Evolutionary conservation across 2,888 invertebrate genomes (phyloP).

Genomic region (Dynastes tityus): DNA sequence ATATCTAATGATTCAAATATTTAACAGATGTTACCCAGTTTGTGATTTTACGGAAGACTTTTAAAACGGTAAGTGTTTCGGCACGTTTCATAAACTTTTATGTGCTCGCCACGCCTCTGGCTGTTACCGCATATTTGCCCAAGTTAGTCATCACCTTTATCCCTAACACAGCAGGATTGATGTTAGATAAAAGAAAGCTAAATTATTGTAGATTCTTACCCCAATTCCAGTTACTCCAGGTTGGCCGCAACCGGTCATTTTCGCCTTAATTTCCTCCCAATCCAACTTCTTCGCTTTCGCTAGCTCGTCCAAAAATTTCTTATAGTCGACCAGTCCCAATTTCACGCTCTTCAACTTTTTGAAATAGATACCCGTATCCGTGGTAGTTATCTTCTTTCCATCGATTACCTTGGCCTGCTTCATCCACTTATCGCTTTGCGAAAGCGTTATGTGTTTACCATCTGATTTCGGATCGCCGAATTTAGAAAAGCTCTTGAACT

Average conservation of each 20-base stretch:
- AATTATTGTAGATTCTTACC: conserved; percentile 59
- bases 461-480: conserved; percentile 93
- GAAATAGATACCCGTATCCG: conserved; percentile 93
- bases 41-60: too few relatives aligned
- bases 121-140: too few relatives aligned
- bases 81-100: too few relatives aligned
- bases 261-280: conserved; percentile 83
- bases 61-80: too few relatives aligned
- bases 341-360: conserved; percentile 91
- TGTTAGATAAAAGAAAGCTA: too few relatives aligned
- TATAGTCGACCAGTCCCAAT: conserved; percentile 84
- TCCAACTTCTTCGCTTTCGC: conserved; percentile 89
- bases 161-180: too few relatives aligned
- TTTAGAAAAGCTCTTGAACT: conserved; percentile 89
- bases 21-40: too few relatives aligned
- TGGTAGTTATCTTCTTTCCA: conserved; percentile 89
- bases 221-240: conserved; percentile 77
- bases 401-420: conserved; percentile 92
- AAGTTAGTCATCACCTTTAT: too few relatives aligned
- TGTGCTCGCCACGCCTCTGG: too few relatives aligned
- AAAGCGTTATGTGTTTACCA: conserved; percentile 88
- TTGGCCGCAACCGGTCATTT: conserved; percentile 85
- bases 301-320: conserved; percentile 88
- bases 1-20: too few relatives aligned
- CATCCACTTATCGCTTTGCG: conserved; percentile 97